A percentile compares a stretch with the other conserved stretches of the same genome.
Conservation (phyloP, 1,140 invertebrate species). For the Berghia stephanieae region DNA sequence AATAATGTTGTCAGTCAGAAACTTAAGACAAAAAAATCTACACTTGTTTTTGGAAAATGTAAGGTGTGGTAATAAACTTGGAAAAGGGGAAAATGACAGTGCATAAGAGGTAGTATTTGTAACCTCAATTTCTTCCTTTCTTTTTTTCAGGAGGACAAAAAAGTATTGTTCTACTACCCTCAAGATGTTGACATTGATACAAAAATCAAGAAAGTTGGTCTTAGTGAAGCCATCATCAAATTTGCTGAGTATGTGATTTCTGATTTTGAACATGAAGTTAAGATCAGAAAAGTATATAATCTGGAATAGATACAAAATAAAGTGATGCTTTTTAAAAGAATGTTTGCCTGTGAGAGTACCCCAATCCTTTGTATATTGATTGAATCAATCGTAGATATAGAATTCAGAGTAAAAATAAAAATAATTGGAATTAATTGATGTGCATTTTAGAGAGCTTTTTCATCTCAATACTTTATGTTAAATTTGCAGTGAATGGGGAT, state of each 20-base stretch:
- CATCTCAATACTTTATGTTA: too few relatives aligned
- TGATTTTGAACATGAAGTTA: neutral
- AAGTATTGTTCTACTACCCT: conserved; percentile 88
- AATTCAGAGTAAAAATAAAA: neutral
- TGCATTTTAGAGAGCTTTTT: too few relatives aligned
- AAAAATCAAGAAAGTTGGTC: conserved; percentile 88
- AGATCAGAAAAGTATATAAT: neutral
- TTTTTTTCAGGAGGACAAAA: conserved; percentile 83
- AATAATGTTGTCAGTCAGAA: neutral
- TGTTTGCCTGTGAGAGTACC: neutral
- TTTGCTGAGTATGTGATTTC: conserved; percentile 82
- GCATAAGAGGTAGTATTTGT: neutral
- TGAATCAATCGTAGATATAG: neutral
- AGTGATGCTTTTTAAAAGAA: neutral
- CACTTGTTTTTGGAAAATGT: neutral
- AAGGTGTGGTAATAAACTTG: neutral
- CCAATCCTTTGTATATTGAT: neutral
- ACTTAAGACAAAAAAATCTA: too few relatives aligned
- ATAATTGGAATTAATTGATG: neutral
- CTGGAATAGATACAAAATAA: neutral
- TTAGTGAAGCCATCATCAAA: conserved; percentile 91
- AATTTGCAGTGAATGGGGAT: too few relatives aligned
- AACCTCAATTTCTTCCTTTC: conserved; percentile 28
- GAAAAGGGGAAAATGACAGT: neutral
- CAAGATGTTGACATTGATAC: conserved; percentile 79